Base-by-base conservation (phyloP, 2,797 vertebrate genomes). In the Muscicapa striata region DNA sequence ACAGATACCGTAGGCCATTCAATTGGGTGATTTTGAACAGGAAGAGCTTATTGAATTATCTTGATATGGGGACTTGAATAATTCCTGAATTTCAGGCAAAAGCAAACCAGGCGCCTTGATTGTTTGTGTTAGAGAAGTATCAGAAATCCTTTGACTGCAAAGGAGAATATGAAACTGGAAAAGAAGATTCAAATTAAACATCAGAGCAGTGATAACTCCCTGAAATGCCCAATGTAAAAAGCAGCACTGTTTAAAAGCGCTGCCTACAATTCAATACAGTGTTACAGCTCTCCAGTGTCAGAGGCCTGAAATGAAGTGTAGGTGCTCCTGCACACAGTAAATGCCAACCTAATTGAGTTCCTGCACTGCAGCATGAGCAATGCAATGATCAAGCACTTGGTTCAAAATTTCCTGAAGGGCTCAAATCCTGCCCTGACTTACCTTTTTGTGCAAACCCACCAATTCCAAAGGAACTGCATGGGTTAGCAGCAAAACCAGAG, bases 41-140 rank as follows among this genome's bases (percentile, higher is more conserved):
- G 87, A 93, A 86, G 83, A 81, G 41, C 67, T 93, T 91, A 93
- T 64, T 96, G 82, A 96, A 93, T 95, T 91, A 87, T 87, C 87
- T 91, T 80, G 70, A 74, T 90, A 90, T 82, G 72, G 34, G 78
- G 66, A 58, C 55, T 76, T 70, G 20, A 93, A 70, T n/a, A 59
- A 86, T 70, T 93, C 75, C 90, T 46, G 30, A 91, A 72, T 61
- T 92, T 84, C 54, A 80, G 54, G 73, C 70, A 57, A 94, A 41
- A 93, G 51, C 79, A 95, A 91, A 84, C 59, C 66, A 74, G 32
- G 36, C 29, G 29, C 23, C 63, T 89, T 72, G 46, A 70, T 22
- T 86, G 61, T 74, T 69, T 90, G 26, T 64, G 32, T 64, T 68
- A 80, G 34, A 77, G 49, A 45, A 70, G 15, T 15, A 84, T 40